A percentile compares a stretch with the other conserved stretches of the same genome.
Evolutionary conservation across 1,140 invertebrate genomes (phyloP).

Genomic region (Listronotus bonariensis): DNA sequence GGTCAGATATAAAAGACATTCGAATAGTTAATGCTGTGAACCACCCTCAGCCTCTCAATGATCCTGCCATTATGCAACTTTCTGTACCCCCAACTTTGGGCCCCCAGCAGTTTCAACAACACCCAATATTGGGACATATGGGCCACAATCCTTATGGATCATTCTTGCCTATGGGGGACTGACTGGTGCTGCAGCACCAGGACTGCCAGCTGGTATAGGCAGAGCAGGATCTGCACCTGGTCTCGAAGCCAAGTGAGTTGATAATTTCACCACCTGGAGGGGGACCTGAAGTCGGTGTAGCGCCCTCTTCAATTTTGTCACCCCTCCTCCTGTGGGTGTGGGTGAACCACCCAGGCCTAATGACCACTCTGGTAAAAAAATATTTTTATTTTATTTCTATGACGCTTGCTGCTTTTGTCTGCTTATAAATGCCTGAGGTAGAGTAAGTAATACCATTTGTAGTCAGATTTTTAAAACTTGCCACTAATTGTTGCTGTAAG

Average conservation of each 20-base stretch:
- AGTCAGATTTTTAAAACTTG: not conserved
- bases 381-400: constrained; percentile 26
- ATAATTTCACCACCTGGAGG: constrained; percentile 59
- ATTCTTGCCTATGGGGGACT: constrained; percentile 58
- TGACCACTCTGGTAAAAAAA: constrained; percentile 59
- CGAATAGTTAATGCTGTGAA: constrained; percentile 84
- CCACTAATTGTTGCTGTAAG: not conserved
- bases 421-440: constrained; percentile 1
- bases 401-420: constrained; percentile 4
- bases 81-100: constrained; percentile 70
- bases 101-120: constrained; percentile 60
- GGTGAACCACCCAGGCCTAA: constrained; percentile 45
- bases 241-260: constrained; percentile 79
- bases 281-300: constrained; percentile 20
- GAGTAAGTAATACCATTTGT: constrained; percentile 2
- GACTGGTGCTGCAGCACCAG: constrained; percentile 45
- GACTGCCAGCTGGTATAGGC: constrained; percentile 21
- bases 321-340: constrained; percentile 40
- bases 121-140: constrained; percentile 63
- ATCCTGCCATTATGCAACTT: constrained; percentile 94
- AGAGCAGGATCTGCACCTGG: constrained; percentile 62
- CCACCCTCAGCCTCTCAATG: constrained; percentile 78
- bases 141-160: constrained; percentile 57
- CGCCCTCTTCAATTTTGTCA: constrained; percentile 47
- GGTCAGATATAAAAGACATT: constrained; percentile 98